Percentiles rank a stretch among this genome's conserved stretches.
Evolutionary conservation across 2,797 vertebrate genomes (phyloP).

Genomic region (Rhincodon typus): DNA sequence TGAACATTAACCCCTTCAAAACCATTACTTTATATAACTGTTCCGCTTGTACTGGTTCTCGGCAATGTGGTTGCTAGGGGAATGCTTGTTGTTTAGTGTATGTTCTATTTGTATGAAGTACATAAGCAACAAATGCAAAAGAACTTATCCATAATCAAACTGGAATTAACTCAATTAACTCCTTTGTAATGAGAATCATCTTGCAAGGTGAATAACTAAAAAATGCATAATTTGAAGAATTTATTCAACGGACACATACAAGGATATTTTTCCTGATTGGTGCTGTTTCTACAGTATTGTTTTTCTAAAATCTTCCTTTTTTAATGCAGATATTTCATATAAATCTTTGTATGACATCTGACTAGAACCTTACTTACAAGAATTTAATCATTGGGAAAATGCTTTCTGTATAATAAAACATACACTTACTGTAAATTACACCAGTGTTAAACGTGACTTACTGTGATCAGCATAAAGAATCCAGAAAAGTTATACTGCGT

Average conservation of each 20-base stretch:
- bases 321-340: not conserved
- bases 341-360: not conserved
- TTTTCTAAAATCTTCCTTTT: not conserved
- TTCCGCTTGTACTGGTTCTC: not conserved
- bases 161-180: not conserved
- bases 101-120: not conserved
- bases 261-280: not conserved
- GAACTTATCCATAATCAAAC: not conserved
- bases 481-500: slow-evolving; percentile 51
- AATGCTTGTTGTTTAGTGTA: not conserved
- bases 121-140: not conserved
- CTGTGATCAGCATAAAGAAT: slow-evolving; percentile 66
- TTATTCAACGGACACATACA: not conserved
- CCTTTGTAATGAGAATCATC: not conserved
- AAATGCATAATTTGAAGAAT: not conserved
- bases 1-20: too few species aligned
- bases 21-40: too few species aligned
- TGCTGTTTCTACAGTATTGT: not conserved
- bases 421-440: not conserved
- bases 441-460: slow-evolving; percentile 48
- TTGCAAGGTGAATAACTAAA: not conserved
- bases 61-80: not conserved
- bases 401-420: not conserved
- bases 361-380: not conserved
- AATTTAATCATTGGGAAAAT: not conserved